Base-by-base conservation (phyloP, 2,888 invertebrate species). In the Chymomyza caudatula region DNA sequence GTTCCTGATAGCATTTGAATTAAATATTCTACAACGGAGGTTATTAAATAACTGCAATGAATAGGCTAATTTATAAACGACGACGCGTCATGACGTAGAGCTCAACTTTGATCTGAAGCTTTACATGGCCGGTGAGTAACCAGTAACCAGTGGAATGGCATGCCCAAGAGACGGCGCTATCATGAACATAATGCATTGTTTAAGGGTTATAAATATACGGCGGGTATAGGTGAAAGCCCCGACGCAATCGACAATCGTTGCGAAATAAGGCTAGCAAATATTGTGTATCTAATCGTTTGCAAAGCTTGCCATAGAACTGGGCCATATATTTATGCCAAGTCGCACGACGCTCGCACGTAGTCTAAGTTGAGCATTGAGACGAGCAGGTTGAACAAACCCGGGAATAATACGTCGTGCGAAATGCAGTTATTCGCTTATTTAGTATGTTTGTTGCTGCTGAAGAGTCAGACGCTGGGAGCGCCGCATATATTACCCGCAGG, bases 251-350 rank as follows among this genome's bases (percentile, higher is more conserved):
- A 11, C 11, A 3, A 37, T 11, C 11, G 29, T 37, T 37, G 29
- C 29, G 29, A 37, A 37, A 37, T 37, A 37, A 37, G 3, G 29
- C 29, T 37, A 37, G 29, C 29, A 37, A 37, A 37, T 37, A 37
- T 37, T 37, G 29, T 8, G 29, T 37, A 37, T 37, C 29, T 37
- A 37, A 37, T 37, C 29, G 29, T 37, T 37, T 8, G 29, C 29
- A 37, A 37, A 37, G 29, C 29, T 37, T 37, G 29, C 11, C 29
- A 37, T 37, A 37, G 11, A 37, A 37, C 29, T 49, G 37, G 29
- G 25, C 3, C 56, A 49, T 25, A 76, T 76, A 74, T 74, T 73
- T 73, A 74, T 76, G 67, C 23, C 62, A 20, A 53, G 17, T 53
- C 23, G 15, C 53, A 5, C 29, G 63, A 53, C 6, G 42, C 52